These are phyloP conservation scores for Clunio marinus DNA, from an alignment of 2,888 invertebrate species.

Conservation along the genomic window DNA sequence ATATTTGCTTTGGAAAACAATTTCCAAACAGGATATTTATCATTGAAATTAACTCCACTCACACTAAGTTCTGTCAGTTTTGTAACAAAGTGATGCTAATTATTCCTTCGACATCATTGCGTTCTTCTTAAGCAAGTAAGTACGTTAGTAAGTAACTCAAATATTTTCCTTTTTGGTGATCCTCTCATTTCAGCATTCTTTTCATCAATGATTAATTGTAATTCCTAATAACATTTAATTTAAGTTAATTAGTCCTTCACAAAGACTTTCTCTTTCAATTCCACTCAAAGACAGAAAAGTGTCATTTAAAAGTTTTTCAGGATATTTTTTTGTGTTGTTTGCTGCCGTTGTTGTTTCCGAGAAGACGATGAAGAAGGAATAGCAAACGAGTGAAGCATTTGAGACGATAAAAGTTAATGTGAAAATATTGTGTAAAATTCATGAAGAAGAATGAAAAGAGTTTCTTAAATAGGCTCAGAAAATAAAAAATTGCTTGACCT, in stretches of 20 bases:
- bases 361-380: too few species aligned
- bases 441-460: not conserved
- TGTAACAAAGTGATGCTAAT: conserved; percentile 30
- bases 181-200: conserved; percentile 17
- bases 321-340: too few species aligned
- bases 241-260: conserved; percentile 29
- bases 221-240: conserved; percentile 38
- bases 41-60: conserved; percentile 1
- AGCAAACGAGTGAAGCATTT: too few species aligned
- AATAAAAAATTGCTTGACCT: not conserved
- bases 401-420: too few species aligned
- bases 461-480: not conserved
- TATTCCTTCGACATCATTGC: too few species aligned
- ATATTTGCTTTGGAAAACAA: not conserved
- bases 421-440: too few species aligned
- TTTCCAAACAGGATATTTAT: not conserved
- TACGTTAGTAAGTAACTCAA: too few species aligned
- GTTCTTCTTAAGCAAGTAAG: too few species aligned
- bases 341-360: too few species aligned
- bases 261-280: not conserved
- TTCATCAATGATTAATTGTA: conserved; percentile 37
- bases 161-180: not conserved
- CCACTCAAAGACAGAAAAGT: not conserved
- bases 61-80: not conserved
- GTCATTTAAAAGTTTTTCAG: too few species aligned